These are phyloP conservation scores for Lysiphlebus fabarum DNA, from an alignment of 1,140 invertebrate genomes.

Conservation along the genomic window DNA sequence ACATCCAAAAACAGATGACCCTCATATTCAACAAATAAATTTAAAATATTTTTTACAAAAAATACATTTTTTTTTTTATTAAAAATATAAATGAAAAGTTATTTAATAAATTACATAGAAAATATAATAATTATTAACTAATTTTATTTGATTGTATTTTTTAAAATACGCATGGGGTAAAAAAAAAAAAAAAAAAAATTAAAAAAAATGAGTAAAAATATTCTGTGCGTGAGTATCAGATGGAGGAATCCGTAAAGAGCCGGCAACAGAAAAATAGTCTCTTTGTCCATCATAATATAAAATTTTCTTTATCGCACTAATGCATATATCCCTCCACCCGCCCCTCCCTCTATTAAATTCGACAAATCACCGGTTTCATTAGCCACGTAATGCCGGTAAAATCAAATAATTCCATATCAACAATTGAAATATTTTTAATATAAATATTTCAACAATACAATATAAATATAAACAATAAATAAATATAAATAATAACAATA, in stretches of 20 bases:
- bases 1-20: not conserved
- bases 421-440: too few species aligned
- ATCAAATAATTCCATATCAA: slow-evolving; percentile 9
- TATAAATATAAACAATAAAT: too few species aligned
- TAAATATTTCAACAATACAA: too few species aligned
- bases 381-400: slow-evolving; percentile 11
- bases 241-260: slow-evolving; percentile 24
- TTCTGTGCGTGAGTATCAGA: slow-evolving; percentile 20
- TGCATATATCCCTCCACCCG: not conserved
- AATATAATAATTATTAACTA: too few species aligned
- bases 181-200: slow-evolving; percentile 3
- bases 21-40: not conserved
- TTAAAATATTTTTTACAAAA: too few species aligned
- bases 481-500: slow-evolving; percentile 2
- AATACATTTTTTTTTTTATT: too few species aligned
- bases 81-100: too few species aligned
- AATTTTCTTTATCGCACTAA: too few species aligned
- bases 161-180: slow-evolving; percentile 1
- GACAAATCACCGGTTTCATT: not conserved
- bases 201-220: slow-evolving; percentile 19
- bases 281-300: too few species aligned
- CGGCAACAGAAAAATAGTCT: slow-evolving; percentile 6
- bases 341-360: too few species aligned
- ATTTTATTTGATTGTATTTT: too few species aligned
- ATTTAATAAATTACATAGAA: too few species aligned